Percentiles rank a stretch among this genome's conserved stretches.
Conservation (phyloP, 2,113 vertebrate genomes). For the Turdus rufiventris region DNA sequence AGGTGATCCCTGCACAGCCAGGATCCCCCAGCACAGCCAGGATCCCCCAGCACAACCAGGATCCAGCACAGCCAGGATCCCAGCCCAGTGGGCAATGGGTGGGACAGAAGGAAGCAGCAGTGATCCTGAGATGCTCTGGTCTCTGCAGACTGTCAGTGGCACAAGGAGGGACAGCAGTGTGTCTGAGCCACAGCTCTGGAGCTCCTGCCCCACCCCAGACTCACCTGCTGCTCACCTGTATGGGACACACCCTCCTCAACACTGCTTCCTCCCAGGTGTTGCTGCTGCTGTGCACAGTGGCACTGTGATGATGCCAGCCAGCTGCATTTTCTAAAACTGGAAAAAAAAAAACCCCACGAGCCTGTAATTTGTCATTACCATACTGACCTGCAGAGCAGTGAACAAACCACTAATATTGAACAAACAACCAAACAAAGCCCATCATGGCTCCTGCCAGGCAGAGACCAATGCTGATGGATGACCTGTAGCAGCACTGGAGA, state of each 20-base stretch:
- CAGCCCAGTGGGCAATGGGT: rapidly evolving
- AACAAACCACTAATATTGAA: background rate
- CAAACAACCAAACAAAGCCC: background rate
- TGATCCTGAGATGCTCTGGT: background rate
- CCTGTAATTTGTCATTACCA: background rate
- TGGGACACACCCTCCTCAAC: rapidly evolving
- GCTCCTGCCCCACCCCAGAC: background rate
- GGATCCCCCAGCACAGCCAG: too few species aligned
- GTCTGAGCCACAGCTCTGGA: background rate
- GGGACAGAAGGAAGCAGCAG: background rate
- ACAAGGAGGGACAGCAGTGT: background rate
- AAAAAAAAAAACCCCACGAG: background rate
- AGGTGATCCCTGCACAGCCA: background rate
- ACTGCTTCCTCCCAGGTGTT: background rate
- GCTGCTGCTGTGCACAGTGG: background rate
- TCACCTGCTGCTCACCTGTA: background rate
- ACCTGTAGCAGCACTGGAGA: background rate
- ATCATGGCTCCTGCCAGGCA: background rate
- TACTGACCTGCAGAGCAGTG: background rate
- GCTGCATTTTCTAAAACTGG: background rate
- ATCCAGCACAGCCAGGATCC: background rate
- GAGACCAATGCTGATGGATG: background rate
- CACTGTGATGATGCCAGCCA: background rate
- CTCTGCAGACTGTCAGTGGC: background rate
- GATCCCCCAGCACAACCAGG: too few species aligned